Evolutionary conservation across 2,113 vertebrate genomes (phyloP).

Genomic region (Clarias magur): DNA sequence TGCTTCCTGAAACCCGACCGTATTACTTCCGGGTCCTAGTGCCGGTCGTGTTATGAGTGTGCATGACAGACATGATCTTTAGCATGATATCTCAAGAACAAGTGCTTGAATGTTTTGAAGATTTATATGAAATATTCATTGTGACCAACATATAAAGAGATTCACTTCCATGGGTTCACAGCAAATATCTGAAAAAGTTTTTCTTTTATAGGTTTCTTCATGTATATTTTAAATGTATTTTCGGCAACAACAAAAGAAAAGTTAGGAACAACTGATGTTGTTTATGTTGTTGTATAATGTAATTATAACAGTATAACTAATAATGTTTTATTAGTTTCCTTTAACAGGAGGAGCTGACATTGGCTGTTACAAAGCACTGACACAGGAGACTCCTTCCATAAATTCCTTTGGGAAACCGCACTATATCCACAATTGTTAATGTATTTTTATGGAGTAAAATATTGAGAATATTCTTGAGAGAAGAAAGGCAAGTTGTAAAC

Average conservation of each 20-base stretch:
- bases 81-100: neutral
- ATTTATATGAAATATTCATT: neutral
- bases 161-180: neutral
- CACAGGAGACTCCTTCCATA: neutral
- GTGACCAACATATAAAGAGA: neutral
- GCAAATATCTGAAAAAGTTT: neutral
- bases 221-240: neutral
- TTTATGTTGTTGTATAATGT: no score
- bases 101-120: neutral
- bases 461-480: neutral
- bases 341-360: neutral
- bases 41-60: no score
- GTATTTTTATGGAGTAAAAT: neutral
- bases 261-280: neutral
- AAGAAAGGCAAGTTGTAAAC: slow-evolving; percentile 57
- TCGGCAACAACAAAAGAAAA: no score
- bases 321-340: neutral
- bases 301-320: no score
- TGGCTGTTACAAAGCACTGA: no score
- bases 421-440: neutral
- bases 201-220: neutral
- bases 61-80: neutral
- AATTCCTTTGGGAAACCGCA: neutral
- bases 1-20: no score
- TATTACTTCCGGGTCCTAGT: no score